A percentile compares a stretch with the other conserved stretches of the same genome.
These are phyloP conservation scores for Scaeva pyrastri DNA, from an alignment of 2,888 invertebrate genomes.

Conservation along the genomic window DNA sequence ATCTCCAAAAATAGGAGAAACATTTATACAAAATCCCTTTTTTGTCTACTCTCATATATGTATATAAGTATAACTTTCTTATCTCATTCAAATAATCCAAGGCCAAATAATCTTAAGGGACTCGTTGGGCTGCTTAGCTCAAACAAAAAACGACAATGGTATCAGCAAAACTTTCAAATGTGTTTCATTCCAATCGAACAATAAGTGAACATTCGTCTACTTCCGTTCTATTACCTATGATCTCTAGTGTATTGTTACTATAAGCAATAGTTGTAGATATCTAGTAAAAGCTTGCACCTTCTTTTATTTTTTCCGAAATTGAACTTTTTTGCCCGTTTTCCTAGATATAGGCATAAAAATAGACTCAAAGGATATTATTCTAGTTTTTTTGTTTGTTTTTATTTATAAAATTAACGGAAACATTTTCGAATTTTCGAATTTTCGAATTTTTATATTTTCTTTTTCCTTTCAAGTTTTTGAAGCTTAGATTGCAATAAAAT, in stretches of 20 bases:
- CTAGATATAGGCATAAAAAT: too few relatives aligned
- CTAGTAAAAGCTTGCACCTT: constrained; percentile 14
- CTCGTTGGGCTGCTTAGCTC: constrained; percentile 20
- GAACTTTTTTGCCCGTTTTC: constrained; percentile 13
- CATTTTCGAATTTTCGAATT: neutral
- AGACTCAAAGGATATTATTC: constrained; percentile 18
- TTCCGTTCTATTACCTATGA: neutral
- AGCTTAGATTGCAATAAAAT: neutral
- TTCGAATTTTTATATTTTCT: neutral
- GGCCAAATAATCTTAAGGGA: constrained; percentile 62
- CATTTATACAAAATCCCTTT: too few relatives aligned
- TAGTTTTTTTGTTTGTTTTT: neutral
- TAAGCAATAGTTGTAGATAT: too few relatives aligned
- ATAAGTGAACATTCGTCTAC: neutral
- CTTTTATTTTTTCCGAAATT: constrained; percentile 6
- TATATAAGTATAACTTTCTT: constrained; percentile 50
- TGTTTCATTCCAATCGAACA: neutral
- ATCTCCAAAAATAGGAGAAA: too few relatives aligned
- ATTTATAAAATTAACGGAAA: neutral
- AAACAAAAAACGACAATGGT: neutral
- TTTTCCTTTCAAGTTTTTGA: neutral
- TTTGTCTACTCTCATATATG: too few relatives aligned
- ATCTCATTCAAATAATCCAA: constrained; percentile 61
- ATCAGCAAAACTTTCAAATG: constrained; percentile 20
- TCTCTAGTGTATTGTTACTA: constrained; percentile 8